These are phyloP conservation scores for Ondatra zibethicus DNA, from an alignment of 2,113 vertebrate species.

Conservation along the genomic window DNA sequence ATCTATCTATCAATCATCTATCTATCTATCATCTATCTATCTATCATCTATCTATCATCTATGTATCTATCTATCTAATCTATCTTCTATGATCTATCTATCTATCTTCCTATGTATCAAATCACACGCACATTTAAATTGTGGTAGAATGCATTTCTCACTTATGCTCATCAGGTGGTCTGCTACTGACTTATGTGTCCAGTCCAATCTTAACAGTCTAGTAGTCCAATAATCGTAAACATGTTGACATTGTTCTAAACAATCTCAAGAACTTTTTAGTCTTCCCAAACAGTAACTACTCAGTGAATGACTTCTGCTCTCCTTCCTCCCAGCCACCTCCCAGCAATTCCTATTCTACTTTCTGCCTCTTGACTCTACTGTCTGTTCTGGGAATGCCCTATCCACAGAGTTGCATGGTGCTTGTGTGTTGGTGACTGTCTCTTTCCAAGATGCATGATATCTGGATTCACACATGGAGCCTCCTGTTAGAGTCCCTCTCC, in stretches of 20 bases:
- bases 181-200: background rate
- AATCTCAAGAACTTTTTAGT: background rate
- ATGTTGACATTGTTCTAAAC: background rate
- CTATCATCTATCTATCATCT: too few species aligned
- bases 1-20: too few species aligned
- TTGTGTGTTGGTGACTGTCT: background rate
- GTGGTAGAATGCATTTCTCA: background rate
- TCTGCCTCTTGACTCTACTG: background rate
- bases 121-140: background rate
- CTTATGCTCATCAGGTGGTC: background rate
- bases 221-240: background rate
- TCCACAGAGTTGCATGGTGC: background rate
- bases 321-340: background rate
- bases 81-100: background rate
- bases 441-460: background rate
- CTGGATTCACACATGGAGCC: fast-evolving
- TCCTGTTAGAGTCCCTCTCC: background rate
- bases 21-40: too few species aligned
- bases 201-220: too few species aligned
- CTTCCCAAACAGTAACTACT: background rate
- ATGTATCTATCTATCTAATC: too few species aligned
- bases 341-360: background rate
- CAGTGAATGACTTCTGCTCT: background rate
- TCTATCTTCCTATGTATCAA: background rate
- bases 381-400: too few species aligned